Conservation (phyloP, 2,797 vertebrate species). For the Spatula versicolor region DNA sequence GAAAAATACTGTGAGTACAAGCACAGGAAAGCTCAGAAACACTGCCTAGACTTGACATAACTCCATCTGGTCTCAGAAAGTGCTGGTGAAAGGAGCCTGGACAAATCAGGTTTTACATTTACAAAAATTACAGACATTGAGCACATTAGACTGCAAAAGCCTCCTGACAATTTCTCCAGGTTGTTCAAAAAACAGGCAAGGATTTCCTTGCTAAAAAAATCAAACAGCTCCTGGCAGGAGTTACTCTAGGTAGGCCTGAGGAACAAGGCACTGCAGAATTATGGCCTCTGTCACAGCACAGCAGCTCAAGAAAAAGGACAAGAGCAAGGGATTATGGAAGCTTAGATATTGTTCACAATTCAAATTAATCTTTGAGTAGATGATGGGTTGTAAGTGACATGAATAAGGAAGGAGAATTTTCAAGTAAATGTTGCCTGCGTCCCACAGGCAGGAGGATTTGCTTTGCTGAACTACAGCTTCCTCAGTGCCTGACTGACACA, state of each 20-base stretch:
- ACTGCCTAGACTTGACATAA: background rate
- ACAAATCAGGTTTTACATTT: slow-evolving; percentile 58
- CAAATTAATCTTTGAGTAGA: slow-evolving; percentile 64
- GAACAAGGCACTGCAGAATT: slow-evolving; percentile 60
- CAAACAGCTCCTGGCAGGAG: slow-evolving; percentile 30
- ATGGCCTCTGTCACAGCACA: slow-evolving; percentile 22
- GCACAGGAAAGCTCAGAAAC: background rate
- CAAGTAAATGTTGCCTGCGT: slow-evolving; percentile 50
- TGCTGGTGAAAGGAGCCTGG: slow-evolving; percentile 16
- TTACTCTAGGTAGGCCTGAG: slow-evolving; percentile 46
- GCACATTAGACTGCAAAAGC: slow-evolving; percentile 33
- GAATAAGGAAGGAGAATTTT: slow-evolving; percentile 58
- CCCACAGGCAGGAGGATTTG: slow-evolving; percentile 31
- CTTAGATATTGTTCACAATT: slow-evolving; percentile 67
- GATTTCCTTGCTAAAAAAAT: slow-evolving; percentile 51
- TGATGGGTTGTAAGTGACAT: slow-evolving; percentile 55
- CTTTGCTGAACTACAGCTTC: background rate
- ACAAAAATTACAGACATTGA: slow-evolving; percentile 36
- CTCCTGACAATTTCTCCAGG: slow-evolving; percentile 59
- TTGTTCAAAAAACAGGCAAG: slow-evolving; percentile 54
- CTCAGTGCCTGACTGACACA: background rate
- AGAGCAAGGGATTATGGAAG: slow-evolving; percentile 67
- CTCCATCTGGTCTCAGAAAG: slow-evolving; percentile 53
- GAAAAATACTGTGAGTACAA: background rate
- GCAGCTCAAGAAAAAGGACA: slow-evolving; percentile 61